Conservation (phyloP, 2,888 invertebrate genomes). For the Agriopis aurantiaria region DNA sequence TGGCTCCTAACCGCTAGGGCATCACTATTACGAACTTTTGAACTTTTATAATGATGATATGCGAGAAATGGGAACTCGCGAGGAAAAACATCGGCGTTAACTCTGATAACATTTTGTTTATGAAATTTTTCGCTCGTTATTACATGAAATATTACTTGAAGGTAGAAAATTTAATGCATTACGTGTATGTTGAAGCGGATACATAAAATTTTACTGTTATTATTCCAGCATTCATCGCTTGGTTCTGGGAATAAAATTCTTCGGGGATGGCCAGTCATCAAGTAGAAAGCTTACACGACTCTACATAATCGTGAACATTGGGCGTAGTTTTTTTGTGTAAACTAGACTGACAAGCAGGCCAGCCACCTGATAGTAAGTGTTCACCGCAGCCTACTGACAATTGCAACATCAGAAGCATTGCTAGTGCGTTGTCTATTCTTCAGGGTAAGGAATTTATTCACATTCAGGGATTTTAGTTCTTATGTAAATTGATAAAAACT, state of each 20-base stretch:
- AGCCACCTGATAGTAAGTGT: too few species aligned
- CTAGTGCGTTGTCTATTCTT: too few species aligned
- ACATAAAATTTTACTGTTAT: neutral
- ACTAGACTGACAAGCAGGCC: too few species aligned
- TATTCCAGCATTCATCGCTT: neutral
- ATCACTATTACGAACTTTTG: constrained; percentile 63
- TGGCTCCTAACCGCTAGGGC: constrained; percentile 68
- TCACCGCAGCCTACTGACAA: too few species aligned
- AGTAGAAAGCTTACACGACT: neutral
- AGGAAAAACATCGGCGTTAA: constrained; percentile 48
- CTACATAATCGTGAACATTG: too few species aligned
- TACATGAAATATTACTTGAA: constrained; percentile 13
- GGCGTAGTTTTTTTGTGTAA: too few species aligned
- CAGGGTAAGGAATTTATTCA: too few species aligned
- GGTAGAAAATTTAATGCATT: constrained; percentile 8
- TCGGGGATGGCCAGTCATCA: neutral
- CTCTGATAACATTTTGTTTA: constrained; percentile 38
- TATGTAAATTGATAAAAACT: too few species aligned
- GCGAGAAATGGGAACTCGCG: constrained; percentile 54
- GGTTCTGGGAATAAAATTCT: neutral
- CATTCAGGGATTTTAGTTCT: too few species aligned
- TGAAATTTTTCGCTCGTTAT: constrained; percentile 32
- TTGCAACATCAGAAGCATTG: too few species aligned
- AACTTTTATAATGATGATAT: constrained; percentile 70
- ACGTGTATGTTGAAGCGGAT: neutral